These are phyloP conservation scores for Stenopsyche tienmushanensis DNA, from an alignment of 1,140 invertebrate species.

Conservation along the genomic window DNA sequence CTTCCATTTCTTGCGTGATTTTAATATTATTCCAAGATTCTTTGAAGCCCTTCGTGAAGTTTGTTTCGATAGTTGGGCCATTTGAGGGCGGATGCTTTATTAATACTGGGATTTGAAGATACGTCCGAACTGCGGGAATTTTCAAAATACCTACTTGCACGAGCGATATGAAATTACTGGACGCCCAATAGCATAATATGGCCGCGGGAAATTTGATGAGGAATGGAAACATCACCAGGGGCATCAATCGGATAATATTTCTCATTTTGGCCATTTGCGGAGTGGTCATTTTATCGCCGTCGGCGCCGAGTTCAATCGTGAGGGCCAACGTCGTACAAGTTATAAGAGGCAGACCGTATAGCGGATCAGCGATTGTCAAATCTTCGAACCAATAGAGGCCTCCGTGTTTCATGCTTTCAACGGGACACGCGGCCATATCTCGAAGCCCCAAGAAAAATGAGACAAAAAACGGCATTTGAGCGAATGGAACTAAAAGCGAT, in stretches of 20 bases:
- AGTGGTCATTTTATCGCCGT: slow-evolving; percentile 62
- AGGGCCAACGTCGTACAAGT: slow-evolving; percentile 77
- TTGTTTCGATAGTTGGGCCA: slow-evolving; percentile 68
- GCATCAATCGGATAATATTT: slow-evolving; percentile 73
- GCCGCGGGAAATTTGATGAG: slow-evolving; percentile 87
- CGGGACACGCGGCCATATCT: slow-evolving; percentile 81
- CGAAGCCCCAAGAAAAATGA: slow-evolving; percentile 86
- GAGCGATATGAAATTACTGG: slow-evolving; percentile 87
- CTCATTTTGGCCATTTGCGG: slow-evolving; percentile 66
- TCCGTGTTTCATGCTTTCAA: slow-evolving; percentile 85
- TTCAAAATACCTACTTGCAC: slow-evolving; percentile 77
- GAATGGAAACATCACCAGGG: slow-evolving; percentile 81
- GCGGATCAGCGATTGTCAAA: slow-evolving; percentile 88
- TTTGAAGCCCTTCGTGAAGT: slow-evolving; percentile 76
- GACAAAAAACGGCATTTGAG: slow-evolving; percentile 87
- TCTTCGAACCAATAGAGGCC: slow-evolving; percentile 93
- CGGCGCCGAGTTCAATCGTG: slow-evolving; percentile 85
- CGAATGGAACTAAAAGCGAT: slow-evolving; percentile 75
- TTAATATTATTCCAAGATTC: slow-evolving; percentile 85
- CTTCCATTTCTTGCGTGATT: slow-evolving; percentile 73
- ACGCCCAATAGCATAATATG: slow-evolving; percentile 88
- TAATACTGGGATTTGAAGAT: slow-evolving; percentile 75
- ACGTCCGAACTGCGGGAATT: slow-evolving; percentile 70
- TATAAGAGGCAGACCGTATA: slow-evolving; percentile 81
- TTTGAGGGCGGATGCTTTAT: slow-evolving; percentile 59